Percentiles rank a stretch among this genome's conserved stretches.
Evolutionary conservation across 2,113 vertebrate species (phyloP).

Genomic region (Amia ocellicauda): DNA sequence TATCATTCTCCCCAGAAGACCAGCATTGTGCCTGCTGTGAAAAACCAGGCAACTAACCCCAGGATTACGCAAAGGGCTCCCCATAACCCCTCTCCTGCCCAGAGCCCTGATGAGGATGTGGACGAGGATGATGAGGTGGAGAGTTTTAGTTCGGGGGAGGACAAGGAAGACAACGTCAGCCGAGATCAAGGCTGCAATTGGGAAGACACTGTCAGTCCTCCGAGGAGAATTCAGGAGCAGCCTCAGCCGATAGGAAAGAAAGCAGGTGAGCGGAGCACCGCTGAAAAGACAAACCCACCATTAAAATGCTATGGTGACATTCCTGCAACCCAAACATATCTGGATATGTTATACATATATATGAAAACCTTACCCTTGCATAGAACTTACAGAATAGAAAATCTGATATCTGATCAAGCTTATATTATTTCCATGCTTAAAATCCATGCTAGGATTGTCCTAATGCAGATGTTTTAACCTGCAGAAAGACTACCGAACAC

Average conservation of each 20-base stretch:
- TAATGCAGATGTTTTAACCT: not conserved
- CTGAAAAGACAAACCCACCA: too few species aligned
- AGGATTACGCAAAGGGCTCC: constrained; percentile 48
- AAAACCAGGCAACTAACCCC: constrained; percentile 54
- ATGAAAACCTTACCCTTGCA: too few species aligned
- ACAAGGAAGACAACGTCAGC: constrained; percentile 37
- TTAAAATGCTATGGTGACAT: not conserved
- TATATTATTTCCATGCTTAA: not conserved
- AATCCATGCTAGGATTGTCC: not conserved
- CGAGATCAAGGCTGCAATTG: constrained; percentile 28
- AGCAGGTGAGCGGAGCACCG: constrained; percentile 35
- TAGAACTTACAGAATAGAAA: too few species aligned
- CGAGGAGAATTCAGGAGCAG: constrained; percentile 35
- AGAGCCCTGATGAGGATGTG: constrained; percentile 42
- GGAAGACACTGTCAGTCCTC: constrained; percentile 24
- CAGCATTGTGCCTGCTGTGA: constrained; percentile 42
- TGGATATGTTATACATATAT: too few species aligned
- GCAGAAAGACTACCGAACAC: constrained; percentile 18
- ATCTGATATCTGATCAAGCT: too few species aligned
- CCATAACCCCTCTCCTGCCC: constrained; percentile 45
- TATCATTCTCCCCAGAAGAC: constrained; percentile 37
- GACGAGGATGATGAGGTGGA: constrained; percentile 42
- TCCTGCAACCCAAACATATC: too few species aligned
- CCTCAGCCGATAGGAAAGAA: constrained; percentile 27
- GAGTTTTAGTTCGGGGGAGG: constrained; percentile 48